Conservation (phyloP, 2,888 invertebrate genomes). For the Rhingia rostrata region DNA sequence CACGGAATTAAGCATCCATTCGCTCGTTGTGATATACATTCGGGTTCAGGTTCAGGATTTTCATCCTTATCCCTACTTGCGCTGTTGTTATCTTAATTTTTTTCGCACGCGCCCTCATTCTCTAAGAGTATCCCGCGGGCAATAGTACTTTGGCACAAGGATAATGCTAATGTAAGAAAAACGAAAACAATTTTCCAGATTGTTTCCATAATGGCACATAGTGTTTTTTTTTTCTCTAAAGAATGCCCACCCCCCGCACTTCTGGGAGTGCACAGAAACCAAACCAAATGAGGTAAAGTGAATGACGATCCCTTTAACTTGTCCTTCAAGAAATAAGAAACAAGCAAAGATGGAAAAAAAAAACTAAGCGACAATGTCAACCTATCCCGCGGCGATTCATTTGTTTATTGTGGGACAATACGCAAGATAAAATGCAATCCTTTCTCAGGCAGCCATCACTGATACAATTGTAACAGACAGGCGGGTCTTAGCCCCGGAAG, state of each 20-base stretch:
- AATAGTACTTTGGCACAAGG: constrained; percentile 72
- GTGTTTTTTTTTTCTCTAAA: constrained; percentile 45
- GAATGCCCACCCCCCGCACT: neutral
- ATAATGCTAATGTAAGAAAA: constrained; percentile 73
- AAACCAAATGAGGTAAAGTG: constrained; percentile 54
- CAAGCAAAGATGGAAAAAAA: constrained; percentile 41
- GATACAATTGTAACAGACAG: constrained; percentile 73
- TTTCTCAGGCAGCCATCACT: constrained; percentile 46
- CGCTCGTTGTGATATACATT: constrained; percentile 63
- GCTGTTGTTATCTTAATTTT: constrained; percentile 66
- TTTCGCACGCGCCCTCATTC: constrained; percentile 42
- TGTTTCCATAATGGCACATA: constrained; percentile 74
- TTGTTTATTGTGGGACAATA: constrained; percentile 70
- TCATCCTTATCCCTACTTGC: constrained; percentile 15
- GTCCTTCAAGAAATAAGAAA: constrained; percentile 59
- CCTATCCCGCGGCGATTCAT: constrained; percentile 67
- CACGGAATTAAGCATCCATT: constrained; percentile 69
- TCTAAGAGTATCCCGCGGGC: constrained; percentile 53
- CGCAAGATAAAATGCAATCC: constrained; percentile 74
- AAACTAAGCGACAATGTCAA: constrained; percentile 43
- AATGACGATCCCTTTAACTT: constrained; percentile 52
- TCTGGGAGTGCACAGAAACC: neutral
- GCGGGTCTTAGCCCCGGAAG: constrained; percentile 56
- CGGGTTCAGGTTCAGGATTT: constrained; percentile 58
- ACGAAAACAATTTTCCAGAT: constrained; percentile 73